Percentiles rank a stretch among this genome's conserved stretches.
Conservation (phyloP, 1,140 invertebrate genomes). For the Rhyacophila brunnea region DNA sequence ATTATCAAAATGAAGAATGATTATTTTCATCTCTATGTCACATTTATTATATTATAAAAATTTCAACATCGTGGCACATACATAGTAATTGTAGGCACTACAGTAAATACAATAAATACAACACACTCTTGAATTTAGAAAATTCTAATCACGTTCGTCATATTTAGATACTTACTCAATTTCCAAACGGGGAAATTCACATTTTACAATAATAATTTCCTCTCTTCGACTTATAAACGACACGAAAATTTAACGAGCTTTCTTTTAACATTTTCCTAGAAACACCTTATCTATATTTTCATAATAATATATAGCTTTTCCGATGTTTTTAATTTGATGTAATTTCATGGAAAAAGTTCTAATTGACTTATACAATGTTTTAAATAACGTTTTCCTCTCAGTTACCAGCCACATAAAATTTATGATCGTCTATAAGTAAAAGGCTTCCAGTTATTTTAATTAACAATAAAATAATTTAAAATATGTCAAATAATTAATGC, state of each 20-base stretch:
- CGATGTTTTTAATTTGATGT: too few relatives aligned
- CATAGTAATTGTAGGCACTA: constrained; percentile 33
- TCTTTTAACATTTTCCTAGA: neutral
- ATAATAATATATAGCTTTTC: too few relatives aligned
- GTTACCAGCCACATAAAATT: too few relatives aligned
- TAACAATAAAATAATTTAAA: too few relatives aligned
- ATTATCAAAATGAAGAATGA: constrained; percentile 11
- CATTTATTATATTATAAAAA: constrained; percentile 8
- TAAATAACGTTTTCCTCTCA: too few relatives aligned
- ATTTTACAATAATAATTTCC: neutral
- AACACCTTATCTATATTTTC: too few relatives aligned
- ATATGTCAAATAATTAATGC: too few relatives aligned
- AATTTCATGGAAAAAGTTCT: too few relatives aligned
- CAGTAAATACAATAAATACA: constrained; percentile 26
- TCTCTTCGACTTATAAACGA: neutral
- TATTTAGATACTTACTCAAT: neutral
- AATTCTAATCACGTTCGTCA: neutral
- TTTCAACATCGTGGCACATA: constrained; percentile 26
- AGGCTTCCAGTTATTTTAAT: too few relatives aligned
- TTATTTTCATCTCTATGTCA: neutral
- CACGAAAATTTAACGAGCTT: neutral
- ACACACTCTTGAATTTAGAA: constrained; percentile 6
- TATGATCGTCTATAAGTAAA: too few relatives aligned
- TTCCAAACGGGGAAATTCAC: neutral
- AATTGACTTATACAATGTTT: too few relatives aligned